A percentile compares a stretch with the other conserved stretches of the same genome.
Evolutionary conservation across 2,797 vertebrate species (phyloP).

Genomic region (Paratrypauchen microcephalus): DNA sequence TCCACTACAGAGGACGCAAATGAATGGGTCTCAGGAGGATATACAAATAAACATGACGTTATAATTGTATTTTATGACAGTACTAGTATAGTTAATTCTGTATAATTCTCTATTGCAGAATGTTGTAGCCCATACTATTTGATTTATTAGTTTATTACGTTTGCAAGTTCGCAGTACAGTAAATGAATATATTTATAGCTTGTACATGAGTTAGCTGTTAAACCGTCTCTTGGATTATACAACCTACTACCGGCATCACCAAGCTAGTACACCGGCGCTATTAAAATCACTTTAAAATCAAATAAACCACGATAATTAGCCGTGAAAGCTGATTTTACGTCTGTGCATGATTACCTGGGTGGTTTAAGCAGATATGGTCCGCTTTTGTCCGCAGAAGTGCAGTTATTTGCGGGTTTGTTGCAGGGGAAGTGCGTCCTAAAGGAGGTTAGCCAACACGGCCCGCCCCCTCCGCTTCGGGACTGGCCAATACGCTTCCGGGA

Average conservation of each 20-base stretch:
- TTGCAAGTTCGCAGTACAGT: background rate
- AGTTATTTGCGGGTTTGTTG: background rate
- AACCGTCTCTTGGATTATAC: background rate
- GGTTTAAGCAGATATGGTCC: constrained; percentile 9
- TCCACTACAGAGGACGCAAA: too few relatives aligned
- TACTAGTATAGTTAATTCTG: too few relatives aligned
- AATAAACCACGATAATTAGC: accelerated
- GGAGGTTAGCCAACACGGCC: constrained; percentile 9
- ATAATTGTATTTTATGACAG: too few relatives aligned
- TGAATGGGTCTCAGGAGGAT: too few relatives aligned
- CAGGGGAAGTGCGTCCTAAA: background rate
- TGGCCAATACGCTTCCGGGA: background rate
- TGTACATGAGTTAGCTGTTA: background rate
- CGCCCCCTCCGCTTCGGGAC: constrained; percentile 38
- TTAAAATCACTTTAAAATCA: background rate
- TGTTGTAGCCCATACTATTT: too few relatives aligned
- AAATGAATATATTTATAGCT: background rate
- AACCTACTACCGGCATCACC: constrained; percentile 1
- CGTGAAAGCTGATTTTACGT: background rate
- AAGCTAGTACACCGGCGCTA: background rate
- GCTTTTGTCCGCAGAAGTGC: background rate
- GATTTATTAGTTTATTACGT: too few relatives aligned
- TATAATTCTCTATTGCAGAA: too few relatives aligned
- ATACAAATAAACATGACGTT: too few relatives aligned
- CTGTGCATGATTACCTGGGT: constrained; percentile 42